phyloP scores from a whole-genome alignment of 2,113 vertebrate genomes.

The Typhlomys cinereus region DNA sequence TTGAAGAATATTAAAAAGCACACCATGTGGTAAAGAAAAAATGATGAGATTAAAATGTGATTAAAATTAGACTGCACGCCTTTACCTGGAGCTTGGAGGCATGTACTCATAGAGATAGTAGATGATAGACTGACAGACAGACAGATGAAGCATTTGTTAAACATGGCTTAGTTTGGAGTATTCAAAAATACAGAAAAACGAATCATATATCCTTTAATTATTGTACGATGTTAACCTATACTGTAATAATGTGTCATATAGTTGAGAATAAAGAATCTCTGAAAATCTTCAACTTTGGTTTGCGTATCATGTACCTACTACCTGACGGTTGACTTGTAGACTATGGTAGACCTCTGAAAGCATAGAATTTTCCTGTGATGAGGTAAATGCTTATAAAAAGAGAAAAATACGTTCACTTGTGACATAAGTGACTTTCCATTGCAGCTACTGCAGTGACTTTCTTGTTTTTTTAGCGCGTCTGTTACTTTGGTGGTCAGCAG shows the following conservation, averaged over 20 bases:
- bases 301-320: background rate
- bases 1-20: background rate
- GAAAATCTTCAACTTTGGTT: background rate
- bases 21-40: background rate
- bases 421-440: background rate
- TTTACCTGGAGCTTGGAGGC: background rate
- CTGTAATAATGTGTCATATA: background rate
- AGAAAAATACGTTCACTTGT: background rate
- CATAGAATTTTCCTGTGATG: background rate
- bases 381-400: background rate
- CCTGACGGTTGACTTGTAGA: background rate
- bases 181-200: slow-evolving; percentile 46
- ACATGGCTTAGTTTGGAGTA: background rate
- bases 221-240: background rate
- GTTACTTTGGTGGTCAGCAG: background rate
- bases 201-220: background rate
- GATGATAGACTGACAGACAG: too few relatives aligned
- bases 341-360: background rate
- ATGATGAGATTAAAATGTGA: background rate
- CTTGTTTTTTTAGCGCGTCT: background rate
- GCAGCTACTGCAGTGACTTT: background rate
- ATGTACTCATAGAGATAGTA: background rate
- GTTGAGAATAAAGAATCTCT: background rate
- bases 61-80: background rate
- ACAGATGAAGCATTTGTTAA: background rate